Percentiles rank a stretch among this genome's conserved stretches.
Evolutionary conservation across 2,797 vertebrate genomes (phyloP).

Genomic region (Arrhamphus sclerolepis): DNA sequence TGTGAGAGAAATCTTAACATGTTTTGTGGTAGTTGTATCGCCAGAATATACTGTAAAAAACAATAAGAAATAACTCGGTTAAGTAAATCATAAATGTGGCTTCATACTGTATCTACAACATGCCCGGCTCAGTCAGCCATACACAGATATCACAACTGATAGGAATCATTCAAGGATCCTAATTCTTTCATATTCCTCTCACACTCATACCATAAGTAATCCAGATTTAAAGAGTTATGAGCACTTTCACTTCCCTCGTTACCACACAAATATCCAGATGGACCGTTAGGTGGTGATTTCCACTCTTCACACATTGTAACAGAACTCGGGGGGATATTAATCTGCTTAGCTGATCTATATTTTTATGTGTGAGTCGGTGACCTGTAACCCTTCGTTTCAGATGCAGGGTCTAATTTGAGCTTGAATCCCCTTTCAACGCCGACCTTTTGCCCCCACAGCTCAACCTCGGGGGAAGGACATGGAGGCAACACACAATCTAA

Average conservation of each 20-base stretch:
- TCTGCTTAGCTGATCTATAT: slow-evolving; percentile 45
- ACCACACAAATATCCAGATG: slow-evolving; percentile 45
- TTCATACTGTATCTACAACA: neutral
- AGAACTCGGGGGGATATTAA: slow-evolving; percentile 34
- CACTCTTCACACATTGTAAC: slow-evolving; percentile 38
- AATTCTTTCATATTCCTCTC: slow-evolving; percentile 31
- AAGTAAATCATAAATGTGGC: slow-evolving; percentile 14
- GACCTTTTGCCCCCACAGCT: slow-evolving; percentile 62
- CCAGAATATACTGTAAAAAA: too few species aligned
- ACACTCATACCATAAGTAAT: slow-evolving; percentile 28
- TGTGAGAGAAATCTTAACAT: neutral
- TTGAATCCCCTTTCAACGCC: slow-evolving; percentile 28
- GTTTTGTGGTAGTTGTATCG: too few species aligned
- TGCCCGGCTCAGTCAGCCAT: neutral
- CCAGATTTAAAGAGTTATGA: slow-evolving; percentile 28
- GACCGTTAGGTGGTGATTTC: slow-evolving; percentile 32
- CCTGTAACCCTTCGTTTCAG: slow-evolving; percentile 47
- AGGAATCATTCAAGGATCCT: slow-evolving; percentile 1
- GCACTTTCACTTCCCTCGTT: slow-evolving; percentile 35
- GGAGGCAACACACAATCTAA: slow-evolving; percentile 70
- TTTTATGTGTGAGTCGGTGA: slow-evolving; percentile 38
- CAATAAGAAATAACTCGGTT: neutral
- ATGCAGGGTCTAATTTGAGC: slow-evolving; percentile 57
- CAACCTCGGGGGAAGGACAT: slow-evolving; percentile 71
- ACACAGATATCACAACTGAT: slow-evolving; percentile 1